These are phyloP conservation scores for Atractosteus spatula DNA, from an alignment of 2,113 vertebrate species.

Conservation along the genomic window DNA sequence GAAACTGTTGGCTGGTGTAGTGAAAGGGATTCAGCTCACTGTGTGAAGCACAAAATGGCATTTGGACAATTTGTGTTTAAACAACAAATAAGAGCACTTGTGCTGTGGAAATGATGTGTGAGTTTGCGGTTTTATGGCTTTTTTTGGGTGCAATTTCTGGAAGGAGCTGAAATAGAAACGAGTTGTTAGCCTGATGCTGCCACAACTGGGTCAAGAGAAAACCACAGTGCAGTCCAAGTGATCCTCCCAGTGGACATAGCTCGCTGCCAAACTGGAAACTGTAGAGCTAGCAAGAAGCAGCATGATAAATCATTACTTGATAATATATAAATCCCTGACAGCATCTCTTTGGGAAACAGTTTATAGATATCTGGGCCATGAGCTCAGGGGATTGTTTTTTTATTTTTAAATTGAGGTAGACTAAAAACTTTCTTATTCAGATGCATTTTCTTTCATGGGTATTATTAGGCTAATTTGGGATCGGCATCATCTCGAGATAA, in stretches of 20 bases:
- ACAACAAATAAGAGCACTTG: background rate
- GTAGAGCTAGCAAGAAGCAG: background rate
- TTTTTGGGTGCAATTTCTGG: background rate
- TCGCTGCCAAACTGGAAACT: slow-evolving; percentile 3
- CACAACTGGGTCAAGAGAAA: slow-evolving; percentile 4
- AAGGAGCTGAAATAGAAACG: no score
- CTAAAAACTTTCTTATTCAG: background rate
- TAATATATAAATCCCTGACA: background rate
- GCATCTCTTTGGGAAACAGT: slow-evolving; percentile 8
- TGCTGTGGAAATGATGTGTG: background rate
- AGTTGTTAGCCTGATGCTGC: background rate
- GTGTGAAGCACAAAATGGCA: no score
- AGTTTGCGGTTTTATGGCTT: background rate
- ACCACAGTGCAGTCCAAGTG: background rate
- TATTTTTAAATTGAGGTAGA: background rate
- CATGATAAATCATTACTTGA: slow-evolving; percentile 14
- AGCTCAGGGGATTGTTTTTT: slow-evolving; percentile 1
- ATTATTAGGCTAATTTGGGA: slow-evolving; percentile 4
- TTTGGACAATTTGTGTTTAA: background rate
- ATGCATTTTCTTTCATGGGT: background rate
- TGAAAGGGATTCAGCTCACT: no score
- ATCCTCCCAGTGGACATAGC: background rate
- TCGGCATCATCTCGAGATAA: background rate
- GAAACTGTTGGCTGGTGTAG: no score
- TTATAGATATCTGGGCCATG: slow-evolving; percentile 15